Conservation (phyloP, 2,113 vertebrate genomes). For the Gambusia affinis region DNA sequence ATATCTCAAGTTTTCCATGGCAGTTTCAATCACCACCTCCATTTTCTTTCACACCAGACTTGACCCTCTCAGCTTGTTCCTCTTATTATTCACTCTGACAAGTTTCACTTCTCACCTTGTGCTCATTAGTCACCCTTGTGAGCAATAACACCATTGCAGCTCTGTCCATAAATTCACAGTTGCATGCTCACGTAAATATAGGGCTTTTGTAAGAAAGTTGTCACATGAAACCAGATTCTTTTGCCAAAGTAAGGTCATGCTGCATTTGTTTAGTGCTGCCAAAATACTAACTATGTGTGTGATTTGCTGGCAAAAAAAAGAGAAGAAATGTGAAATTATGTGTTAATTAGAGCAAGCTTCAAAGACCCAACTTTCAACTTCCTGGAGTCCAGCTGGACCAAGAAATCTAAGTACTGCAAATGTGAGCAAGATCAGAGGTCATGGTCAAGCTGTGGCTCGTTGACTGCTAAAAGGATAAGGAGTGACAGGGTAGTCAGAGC, state of each 20-base stretch:
- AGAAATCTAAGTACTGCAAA: conserved; percentile 56
- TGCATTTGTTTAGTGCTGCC: conserved; percentile 39
- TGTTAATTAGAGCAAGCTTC: conserved; percentile 63
- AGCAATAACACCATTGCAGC: conserved; percentile 48
- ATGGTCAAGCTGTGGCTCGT: conserved; percentile 52
- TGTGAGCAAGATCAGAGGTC: conserved; percentile 60
- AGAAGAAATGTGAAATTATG: conserved; percentile 50
- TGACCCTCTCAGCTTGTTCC: conserved; percentile 58
- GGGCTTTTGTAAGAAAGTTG: conserved; percentile 15
- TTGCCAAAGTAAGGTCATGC: conserved; percentile 14
- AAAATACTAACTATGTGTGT: conserved; percentile 14
- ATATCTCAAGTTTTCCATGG: conserved; percentile 59
- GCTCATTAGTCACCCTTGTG: conserved; percentile 72
- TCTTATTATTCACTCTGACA: conserved; percentile 58
- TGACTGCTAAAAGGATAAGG: conserved; percentile 64
- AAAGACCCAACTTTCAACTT: conserved; percentile 66
- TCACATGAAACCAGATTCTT: conserved; percentile 27
- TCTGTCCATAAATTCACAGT: conserved; percentile 45
- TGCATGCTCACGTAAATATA: conserved; percentile 39
- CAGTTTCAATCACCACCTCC: conserved; percentile 64
- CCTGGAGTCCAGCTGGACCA: conserved; percentile 58
- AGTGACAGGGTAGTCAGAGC: conserved; percentile 57
- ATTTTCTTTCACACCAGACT: conserved; percentile 50
- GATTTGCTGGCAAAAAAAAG: conserved; percentile 47
- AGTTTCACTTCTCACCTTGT: conserved; percentile 70